phyloP scores from a whole-genome alignment of 2,113 vertebrate species.

The Nothobranchius furzeri region DNA sequence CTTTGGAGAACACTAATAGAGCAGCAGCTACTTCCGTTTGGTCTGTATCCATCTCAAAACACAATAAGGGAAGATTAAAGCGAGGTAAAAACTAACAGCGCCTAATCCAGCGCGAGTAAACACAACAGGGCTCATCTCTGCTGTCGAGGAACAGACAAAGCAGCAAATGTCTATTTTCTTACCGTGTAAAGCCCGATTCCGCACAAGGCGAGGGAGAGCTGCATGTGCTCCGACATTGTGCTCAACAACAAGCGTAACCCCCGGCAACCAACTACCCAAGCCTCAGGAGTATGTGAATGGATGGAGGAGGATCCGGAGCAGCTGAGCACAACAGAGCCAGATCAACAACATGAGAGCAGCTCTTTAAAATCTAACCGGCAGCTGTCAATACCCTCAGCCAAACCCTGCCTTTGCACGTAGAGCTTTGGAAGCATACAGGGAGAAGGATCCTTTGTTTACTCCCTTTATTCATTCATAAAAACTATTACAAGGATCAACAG shows the following conservation, averaged over 20 bases:
- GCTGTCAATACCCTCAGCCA: conserved; percentile 11
- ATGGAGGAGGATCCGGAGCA: conserved; percentile 56
- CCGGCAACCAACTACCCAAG: conserved; percentile 77
- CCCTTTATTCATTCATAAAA: conserved; percentile 50
- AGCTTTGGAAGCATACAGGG: conserved; percentile 2
- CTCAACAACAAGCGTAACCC: conserved; percentile 78
- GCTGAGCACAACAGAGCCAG: conserved; percentile 46
- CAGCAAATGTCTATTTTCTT: conserved; percentile 66
- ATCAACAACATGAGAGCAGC: conserved; percentile 59
- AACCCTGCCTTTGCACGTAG: conserved; percentile 15
- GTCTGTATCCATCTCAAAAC: conserved; percentile 34
- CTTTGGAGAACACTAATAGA: conserved; percentile 41
- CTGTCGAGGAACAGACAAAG: background rate
- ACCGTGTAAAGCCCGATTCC: conserved; percentile 92
- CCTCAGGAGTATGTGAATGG: conserved; percentile 72
- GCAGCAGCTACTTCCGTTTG: conserved; percentile 27
- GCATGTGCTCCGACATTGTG: conserved; percentile 90
- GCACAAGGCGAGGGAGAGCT: conserved; percentile 90
- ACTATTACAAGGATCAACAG: conserved; percentile 52
- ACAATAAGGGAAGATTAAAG: conserved; percentile 12
- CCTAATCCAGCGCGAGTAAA: conserved; percentile 4
- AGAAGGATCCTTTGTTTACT: conserved; percentile 27
- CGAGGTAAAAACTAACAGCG: conserved; percentile 1
- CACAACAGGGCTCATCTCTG: background rate
- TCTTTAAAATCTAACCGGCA: conserved; percentile 30